Evolutionary conservation across 2,888 invertebrate genomes (phyloP).

Genomic region (Phyllotreta cruciferae): DNA sequence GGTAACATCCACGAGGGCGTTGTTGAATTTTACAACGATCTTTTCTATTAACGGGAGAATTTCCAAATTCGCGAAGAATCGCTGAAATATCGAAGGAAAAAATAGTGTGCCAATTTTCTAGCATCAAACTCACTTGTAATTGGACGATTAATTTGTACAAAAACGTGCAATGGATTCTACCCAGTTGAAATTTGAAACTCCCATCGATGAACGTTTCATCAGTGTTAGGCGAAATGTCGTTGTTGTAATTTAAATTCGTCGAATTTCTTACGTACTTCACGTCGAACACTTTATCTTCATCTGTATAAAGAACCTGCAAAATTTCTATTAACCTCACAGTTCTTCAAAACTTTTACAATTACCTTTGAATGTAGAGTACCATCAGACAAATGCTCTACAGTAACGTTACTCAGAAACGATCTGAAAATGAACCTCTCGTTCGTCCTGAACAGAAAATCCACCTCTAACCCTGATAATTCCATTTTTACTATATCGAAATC

Average conservation of each 20-base stretch:
- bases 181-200: constrained; percentile 72
- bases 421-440: constrained; percentile 79
- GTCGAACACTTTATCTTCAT: constrained; percentile 82
- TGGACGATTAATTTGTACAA: constrained; percentile 71
- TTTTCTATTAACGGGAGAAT: constrained; percentile 51
- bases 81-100: constrained; percentile 42
- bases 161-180: constrained; percentile 74
- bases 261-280: constrained; percentile 78
- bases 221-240: constrained; percentile 62
- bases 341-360: constrained; percentile 24
- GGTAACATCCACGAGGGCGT: constrained; percentile 49
- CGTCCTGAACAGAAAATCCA: constrained; percentile 78
- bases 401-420: constrained; percentile 71
- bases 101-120: neutral
- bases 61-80: constrained; percentile 57
- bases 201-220: constrained; percentile 71
- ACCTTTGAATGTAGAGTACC: constrained; percentile 80
- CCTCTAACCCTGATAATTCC: constrained; percentile 71
- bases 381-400: constrained; percentile 75
- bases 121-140: constrained; percentile 65
- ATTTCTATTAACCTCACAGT: constrained; percentile 1
- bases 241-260: constrained; percentile 63
- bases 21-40: constrained; percentile 40
- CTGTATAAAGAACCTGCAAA: constrained; percentile 73
- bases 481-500: constrained; percentile 75